Percentiles rank a stretch among this genome's conserved stretches.
These are phyloP conservation scores for Labeo catla DNA, from an alignment of 2,113 vertebrate genomes.

Conservation along the genomic window DNA sequence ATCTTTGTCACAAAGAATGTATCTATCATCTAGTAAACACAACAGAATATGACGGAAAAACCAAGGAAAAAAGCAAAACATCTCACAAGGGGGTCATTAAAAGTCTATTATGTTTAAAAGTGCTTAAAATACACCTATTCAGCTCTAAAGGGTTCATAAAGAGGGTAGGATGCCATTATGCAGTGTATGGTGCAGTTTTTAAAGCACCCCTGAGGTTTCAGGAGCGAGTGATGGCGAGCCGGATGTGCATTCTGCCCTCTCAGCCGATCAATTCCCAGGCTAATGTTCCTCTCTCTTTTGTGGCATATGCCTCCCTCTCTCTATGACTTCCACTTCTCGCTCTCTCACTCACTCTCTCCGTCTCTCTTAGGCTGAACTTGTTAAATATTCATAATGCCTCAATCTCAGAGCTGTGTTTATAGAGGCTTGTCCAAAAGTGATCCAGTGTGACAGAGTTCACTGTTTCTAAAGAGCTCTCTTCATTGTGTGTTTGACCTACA, in stretches of 20 bases:
- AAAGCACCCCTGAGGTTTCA: slow-evolving; percentile 33
- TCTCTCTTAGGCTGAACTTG: slow-evolving; percentile 51
- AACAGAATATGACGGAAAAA: neutral
- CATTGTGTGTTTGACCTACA: slow-evolving; percentile 2
- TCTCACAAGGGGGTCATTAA: slow-evolving; percentile 18
- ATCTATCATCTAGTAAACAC: neutral
- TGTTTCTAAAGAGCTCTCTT: slow-evolving; percentile 3
- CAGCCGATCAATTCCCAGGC: slow-evolving; percentile 61
- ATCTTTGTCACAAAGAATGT: neutral
- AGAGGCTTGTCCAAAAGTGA: slow-evolving; percentile 10
- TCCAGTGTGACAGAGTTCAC: slow-evolving; percentile 15
- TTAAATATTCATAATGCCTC: slow-evolving; percentile 71
- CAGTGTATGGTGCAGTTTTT: slow-evolving; percentile 18
- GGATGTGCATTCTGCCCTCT: slow-evolving; percentile 47
- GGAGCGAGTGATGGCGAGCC: slow-evolving; percentile 42
- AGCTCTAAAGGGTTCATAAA: slow-evolving; percentile 29
- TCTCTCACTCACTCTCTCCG: slow-evolving; percentile 19
- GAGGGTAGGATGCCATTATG: slow-evolving; percentile 9
- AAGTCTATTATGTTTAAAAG: slow-evolving; percentile 20
- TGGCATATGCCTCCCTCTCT: slow-evolving; percentile 7
- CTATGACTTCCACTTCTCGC: slow-evolving; percentile 15
- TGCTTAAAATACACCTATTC: slow-evolving; percentile 17
- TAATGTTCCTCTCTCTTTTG: slow-evolving; percentile 56
- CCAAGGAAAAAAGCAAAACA: neutral
- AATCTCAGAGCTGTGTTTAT: slow-evolving; percentile 39